A percentile compares a stretch with the other conserved stretches of the same genome.
phyloP scores from a whole-genome alignment of 2,797 vertebrate genomes.

The Squalus acanthias region DNA sequence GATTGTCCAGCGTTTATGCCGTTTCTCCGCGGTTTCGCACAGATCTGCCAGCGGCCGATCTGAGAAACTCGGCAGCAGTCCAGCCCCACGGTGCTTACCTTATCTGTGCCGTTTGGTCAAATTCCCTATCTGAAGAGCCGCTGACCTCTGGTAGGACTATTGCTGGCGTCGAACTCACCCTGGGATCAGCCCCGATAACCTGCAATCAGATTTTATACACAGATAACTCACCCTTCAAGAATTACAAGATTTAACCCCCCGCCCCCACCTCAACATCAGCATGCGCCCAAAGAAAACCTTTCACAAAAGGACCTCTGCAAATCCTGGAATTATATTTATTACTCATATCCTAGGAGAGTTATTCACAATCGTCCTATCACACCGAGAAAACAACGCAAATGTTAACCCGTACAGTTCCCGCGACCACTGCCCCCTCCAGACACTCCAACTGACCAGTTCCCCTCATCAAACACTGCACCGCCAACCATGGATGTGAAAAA shows the following conservation, averaged over 20 bases:
- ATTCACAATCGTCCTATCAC: neutral
- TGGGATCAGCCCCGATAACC: conserved; percentile 58
- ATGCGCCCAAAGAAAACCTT: neutral
- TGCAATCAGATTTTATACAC: conserved; percentile 44
- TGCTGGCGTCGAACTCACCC: conserved; percentile 62
- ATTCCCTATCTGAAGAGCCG: conserved; percentile 59
- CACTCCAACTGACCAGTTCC: neutral
- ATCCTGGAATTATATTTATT: neutral
- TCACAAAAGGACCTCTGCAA: neutral
- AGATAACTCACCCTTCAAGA: neutral
- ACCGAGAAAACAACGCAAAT: neutral
- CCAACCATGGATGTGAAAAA: neutral
- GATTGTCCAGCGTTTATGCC: neutral
- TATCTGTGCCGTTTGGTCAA: conserved; percentile 62
- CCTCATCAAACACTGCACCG: neutral
- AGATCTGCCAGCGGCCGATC: neutral
- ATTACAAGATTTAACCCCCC: neutral
- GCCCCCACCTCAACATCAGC: neutral
- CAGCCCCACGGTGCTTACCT: conserved; percentile 60
- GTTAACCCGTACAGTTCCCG: neutral
- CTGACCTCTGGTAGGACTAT: conserved; percentile 78
- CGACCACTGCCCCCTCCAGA: neutral
- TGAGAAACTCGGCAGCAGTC: neutral
- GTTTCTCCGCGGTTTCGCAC: neutral
- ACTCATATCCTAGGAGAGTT: neutral